Conservation (phyloP, 2,113 vertebrate genomes). For the Coturnix japonica region DNA sequence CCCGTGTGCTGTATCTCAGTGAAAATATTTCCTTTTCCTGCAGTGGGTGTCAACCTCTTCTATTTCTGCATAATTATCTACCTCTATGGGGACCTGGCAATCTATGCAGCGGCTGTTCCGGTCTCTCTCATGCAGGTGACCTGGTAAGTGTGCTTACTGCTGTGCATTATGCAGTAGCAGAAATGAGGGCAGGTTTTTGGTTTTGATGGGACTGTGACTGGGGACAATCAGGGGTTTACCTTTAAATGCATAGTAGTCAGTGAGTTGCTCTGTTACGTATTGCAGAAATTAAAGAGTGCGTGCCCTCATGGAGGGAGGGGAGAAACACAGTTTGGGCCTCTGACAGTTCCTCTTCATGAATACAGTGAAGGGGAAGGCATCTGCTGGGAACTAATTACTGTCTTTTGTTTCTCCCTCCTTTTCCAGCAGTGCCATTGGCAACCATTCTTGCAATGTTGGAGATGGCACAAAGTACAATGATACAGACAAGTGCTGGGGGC, state of each 20-base stretch:
- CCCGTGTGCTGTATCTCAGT: background rate
- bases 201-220: background rate
- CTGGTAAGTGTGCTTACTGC: slow-evolving; percentile 83
- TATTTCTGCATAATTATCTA: slow-evolving; percentile 99
- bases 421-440: slow-evolving; percentile 75
- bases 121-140: slow-evolving; percentile 96
- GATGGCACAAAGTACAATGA: slow-evolving; percentile 87
- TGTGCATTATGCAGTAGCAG: background rate
- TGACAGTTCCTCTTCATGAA: background rate
- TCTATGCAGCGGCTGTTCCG: slow-evolving; percentile 96
- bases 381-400: slow-evolving; percentile 47
- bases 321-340: background rate
- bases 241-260: background rate
- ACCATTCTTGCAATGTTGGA: slow-evolving; percentile 88
- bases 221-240: background rate
- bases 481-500: slow-evolving; percentile 93
- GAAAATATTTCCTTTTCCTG: slow-evolving; percentile 45
- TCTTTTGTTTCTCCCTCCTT: slow-evolving; percentile 53
- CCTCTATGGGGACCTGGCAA: slow-evolving; percentile 96
- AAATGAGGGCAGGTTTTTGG: background rate
- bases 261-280: background rate
- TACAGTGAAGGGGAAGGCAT: background rate
- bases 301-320: background rate
- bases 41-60: slow-evolving; percentile 98
- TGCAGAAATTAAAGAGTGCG: background rate